These are phyloP conservation scores for Holcopasites calliopsidis DNA, from an alignment of 1,140 invertebrate genomes.

Conservation along the genomic window DNA sequence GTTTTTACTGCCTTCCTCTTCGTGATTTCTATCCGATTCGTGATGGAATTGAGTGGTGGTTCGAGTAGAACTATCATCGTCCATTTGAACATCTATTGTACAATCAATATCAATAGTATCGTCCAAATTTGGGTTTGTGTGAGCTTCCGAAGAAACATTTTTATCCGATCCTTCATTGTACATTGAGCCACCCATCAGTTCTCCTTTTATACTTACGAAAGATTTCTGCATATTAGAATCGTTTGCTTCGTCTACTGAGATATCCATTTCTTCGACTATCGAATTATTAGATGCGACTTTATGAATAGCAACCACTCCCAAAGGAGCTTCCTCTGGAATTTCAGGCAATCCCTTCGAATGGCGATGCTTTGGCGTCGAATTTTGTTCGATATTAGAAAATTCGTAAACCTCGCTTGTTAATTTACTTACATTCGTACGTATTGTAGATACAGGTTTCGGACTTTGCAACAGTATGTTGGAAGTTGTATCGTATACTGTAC, in stretches of 20 bases:
- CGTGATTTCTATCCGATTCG: neutral
- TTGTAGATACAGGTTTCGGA: neutral
- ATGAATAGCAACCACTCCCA: neutral
- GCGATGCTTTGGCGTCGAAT: neutral
- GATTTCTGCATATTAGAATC: conserved; percentile 13
- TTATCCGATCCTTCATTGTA: neutral
- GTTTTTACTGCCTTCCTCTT: neutral
- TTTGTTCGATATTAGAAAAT: neutral
- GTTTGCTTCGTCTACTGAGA: neutral
- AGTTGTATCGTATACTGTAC: neutral
- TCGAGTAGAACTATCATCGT: neutral
- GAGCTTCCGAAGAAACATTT: neutral
- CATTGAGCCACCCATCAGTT: neutral
- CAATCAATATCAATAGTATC: neutral
- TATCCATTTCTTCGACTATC: neutral
- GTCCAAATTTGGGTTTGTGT: neutral
- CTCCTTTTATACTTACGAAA: neutral
- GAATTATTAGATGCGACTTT: neutral
- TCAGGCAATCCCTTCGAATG: conserved; percentile 24
- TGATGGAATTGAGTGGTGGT: neutral
- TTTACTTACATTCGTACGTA: neutral
- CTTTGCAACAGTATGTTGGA: neutral
- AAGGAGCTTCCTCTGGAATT: neutral
- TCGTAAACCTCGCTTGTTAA: conserved; percentile 31
- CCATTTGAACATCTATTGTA: neutral